Percentiles rank a stretch among this genome's conserved stretches.
These are phyloP conservation scores for Spongilla lacustris DNA, from an alignment of 37 sponge, comb jelly and placozoan species.

Conservation along the genomic window DNA sequence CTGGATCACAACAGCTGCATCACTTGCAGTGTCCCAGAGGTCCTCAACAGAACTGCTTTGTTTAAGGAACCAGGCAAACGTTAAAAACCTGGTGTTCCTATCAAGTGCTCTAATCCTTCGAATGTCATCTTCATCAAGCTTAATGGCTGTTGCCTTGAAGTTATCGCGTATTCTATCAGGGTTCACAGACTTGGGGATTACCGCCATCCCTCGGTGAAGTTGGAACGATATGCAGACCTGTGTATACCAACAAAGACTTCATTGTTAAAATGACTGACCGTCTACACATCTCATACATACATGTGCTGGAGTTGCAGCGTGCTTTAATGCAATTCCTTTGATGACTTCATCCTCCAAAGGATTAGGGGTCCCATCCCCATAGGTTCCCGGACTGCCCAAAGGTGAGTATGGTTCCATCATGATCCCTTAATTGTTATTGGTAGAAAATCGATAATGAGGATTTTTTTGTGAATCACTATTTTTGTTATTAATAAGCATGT, in stretches of 20 bases:
- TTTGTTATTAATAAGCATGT: too few relatives aligned
- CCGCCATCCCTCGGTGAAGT: constrained; percentile 68
- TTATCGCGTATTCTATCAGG: constrained; percentile 72
- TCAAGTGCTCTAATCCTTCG: constrained; percentile 44
- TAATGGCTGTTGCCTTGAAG: constrained; percentile 54
- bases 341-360: constrained; percentile 59
- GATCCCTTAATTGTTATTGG: constrained; percentile 13
- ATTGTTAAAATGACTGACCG: too few relatives aligned
- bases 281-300: neutral
- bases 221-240: constrained; percentile 68
- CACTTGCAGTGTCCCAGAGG: neutral
- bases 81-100: constrained; percentile 38
- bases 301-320: constrained; percentile 62
- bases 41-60: neutral
- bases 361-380: neutral
- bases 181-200: constrained; percentile 86
- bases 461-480: too few relatives aligned
- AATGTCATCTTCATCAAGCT: constrained; percentile 69
- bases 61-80: neutral
- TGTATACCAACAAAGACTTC: neutral
- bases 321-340: constrained; percentile 56
- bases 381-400: constrained; percentile 58
- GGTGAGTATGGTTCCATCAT: constrained; percentile 70
- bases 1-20: neutral
- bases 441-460: neutral